These are phyloP conservation scores for Crypturellus tataupa DNA, from an alignment of 2,797 vertebrate species.

Conservation along the genomic window DNA sequence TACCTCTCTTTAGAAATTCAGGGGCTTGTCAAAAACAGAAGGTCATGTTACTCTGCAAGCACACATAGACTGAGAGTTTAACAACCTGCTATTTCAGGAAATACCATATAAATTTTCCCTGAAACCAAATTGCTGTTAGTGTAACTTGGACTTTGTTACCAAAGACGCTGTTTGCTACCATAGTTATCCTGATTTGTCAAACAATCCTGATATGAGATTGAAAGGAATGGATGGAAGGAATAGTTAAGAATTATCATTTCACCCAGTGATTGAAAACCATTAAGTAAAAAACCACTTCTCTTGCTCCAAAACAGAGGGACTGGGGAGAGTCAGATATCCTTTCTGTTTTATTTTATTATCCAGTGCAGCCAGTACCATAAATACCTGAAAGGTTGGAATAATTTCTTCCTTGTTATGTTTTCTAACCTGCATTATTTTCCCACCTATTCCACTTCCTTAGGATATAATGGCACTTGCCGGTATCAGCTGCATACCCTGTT, in stretches of 20 bases:
- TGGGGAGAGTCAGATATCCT: not conserved
- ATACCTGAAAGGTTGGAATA: not conserved
- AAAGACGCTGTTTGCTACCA: not conserved
- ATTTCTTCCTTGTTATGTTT: not conserved
- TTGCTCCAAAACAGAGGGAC: not conserved
- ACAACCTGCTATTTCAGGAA: not conserved
- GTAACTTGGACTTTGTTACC: not conserved
- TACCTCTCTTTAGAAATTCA: not conserved
- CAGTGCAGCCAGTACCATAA: not conserved
- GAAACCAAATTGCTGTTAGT: not conserved
- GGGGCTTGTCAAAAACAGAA: not conserved
- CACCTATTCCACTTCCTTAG: not conserved
- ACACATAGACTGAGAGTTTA: not conserved
- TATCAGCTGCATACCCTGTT: not conserved
- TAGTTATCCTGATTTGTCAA: not conserved
- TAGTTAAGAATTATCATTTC: not conserved
- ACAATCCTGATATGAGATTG: not conserved
- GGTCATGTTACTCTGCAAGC: not conserved
- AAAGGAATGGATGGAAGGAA: not conserved
- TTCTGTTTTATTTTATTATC: not conserved
- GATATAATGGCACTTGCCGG: not conserved
- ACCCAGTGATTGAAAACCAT: not conserved
- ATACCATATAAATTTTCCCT: fast-evolving
- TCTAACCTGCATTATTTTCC: not conserved
- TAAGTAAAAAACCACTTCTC: not conserved